phyloP scores from a whole-genome alignment of 2,888 invertebrate species.

The Parapristionchus giblindavisi region DNA sequence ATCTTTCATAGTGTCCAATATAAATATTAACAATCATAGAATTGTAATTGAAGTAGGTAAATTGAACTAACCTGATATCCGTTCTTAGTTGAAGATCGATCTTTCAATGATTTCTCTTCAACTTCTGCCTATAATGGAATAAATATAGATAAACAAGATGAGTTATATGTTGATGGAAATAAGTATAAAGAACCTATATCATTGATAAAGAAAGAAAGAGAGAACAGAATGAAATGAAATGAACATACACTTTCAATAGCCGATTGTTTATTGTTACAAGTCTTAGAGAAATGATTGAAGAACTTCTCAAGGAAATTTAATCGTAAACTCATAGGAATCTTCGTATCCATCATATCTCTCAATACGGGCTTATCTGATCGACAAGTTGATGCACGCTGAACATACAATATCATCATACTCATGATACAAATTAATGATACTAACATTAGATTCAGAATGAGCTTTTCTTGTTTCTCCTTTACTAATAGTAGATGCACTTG shows the following conservation, averaged over 20 bases:
- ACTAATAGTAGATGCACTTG: constrained; percentile 9
- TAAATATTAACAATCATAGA: background rate
- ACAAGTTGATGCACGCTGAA: constrained; percentile 19
- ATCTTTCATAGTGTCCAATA: background rate
- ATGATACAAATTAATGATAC: background rate
- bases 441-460: constrained; percentile 7
- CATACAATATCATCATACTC: background rate
- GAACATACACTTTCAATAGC: constrained; percentile 28
- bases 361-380: constrained; percentile 28
- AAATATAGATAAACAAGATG: background rate
- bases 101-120: constrained; percentile 37
- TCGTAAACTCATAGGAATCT: constrained; percentile 34
- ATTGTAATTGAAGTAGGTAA: background rate
- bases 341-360: constrained; percentile 27
- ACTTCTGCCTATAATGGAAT: constrained; percentile 32
- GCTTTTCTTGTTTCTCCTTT: constrained; percentile 37
- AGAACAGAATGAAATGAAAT: too few species aligned
- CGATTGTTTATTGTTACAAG: background rate
- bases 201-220: background rate
- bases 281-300: constrained; percentile 35
- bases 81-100: constrained; percentile 29
- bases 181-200: too few species aligned
- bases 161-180: too few species aligned
- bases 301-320: constrained; percentile 33
- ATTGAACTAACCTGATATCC: constrained; percentile 25